Conservation (phyloP, 2,113 vertebrate species). For the Ptyas mucosa region DNA sequence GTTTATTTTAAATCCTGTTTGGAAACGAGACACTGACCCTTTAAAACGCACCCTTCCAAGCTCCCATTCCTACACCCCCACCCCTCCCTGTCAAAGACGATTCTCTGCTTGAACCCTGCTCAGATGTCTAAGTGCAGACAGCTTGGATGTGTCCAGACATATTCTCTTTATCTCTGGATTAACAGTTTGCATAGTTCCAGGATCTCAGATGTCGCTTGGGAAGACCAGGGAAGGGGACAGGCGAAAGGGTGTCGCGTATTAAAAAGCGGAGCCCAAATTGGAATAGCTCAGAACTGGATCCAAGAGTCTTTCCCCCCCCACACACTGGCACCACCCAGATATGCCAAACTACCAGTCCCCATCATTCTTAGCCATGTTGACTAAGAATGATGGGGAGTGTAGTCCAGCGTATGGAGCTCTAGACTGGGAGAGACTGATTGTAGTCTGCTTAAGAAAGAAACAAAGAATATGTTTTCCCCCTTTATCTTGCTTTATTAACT, state of each 20-base stretch:
- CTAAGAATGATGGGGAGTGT: background rate
- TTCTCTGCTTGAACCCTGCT: background rate
- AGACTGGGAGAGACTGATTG: background rate
- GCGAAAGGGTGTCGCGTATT: background rate
- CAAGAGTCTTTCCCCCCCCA: background rate
- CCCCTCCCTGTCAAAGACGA: background rate
- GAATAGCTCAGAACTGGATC: background rate
- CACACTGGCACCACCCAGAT: background rate
- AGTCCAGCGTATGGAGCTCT: background rate
- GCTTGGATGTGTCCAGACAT: background rate
- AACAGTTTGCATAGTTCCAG: background rate
- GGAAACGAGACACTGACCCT: background rate
- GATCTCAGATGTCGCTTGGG: background rate
- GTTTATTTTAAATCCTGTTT: constrained; percentile 30
- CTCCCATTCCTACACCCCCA: background rate
- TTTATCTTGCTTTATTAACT: background rate
- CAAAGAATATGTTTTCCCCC: background rate
- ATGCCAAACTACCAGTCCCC: background rate
- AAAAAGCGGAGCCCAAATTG: background rate
- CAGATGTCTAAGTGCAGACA: constrained; percentile 26
- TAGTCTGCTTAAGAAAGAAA: too few species aligned
- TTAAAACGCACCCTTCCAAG: background rate
- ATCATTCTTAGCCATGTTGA: background rate
- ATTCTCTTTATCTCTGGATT: constrained; percentile 2
- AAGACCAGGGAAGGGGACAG: background rate